phyloP scores from a whole-genome alignment of 2,888 invertebrate genomes.

The Drosophila falleni region DNA sequence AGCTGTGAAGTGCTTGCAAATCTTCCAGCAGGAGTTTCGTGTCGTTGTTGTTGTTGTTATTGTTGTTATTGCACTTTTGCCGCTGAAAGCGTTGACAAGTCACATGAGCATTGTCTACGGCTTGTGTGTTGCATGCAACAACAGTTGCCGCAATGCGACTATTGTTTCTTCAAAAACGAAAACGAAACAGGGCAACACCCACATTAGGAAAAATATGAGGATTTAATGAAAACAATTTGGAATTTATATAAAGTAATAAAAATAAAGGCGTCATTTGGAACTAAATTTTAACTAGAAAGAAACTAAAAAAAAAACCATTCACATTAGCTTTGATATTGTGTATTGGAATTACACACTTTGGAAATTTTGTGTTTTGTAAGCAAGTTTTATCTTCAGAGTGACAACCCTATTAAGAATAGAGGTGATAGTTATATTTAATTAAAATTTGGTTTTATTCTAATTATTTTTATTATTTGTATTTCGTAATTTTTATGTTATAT shows the following conservation, averaged over 20 bases:
- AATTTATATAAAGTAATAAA: neutral
- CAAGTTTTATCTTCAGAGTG: too few relatives aligned
- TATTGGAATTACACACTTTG: neutral
- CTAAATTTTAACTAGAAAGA: neutral
- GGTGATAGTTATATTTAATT: too few relatives aligned
- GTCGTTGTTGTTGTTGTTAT: constrained; percentile 32
- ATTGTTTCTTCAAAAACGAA: constrained; percentile 2
- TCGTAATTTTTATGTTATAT: too few relatives aligned
- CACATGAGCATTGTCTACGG: constrained; percentile 72
- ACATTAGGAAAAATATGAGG: neutral
- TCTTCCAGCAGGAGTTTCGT: constrained; percentile 55
- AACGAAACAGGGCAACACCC: constrained; percentile 10
- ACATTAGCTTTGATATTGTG: neutral
- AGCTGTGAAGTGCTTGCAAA: constrained; percentile 76
- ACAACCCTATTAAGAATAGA: too few relatives aligned
- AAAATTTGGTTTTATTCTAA: too few relatives aligned
- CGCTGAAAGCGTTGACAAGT: constrained; percentile 75
- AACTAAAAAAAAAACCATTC: neutral
- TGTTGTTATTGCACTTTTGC: constrained; percentile 22
- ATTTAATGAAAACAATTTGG: neutral
- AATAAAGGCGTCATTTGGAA: neutral
- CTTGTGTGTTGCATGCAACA: constrained; percentile 42
- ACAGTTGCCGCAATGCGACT: constrained; percentile 1
- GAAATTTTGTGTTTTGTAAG: too few relatives aligned
- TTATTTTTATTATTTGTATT: too few relatives aligned